These are phyloP conservation scores for Ypsolopha sequella DNA, from an alignment of 2,888 invertebrate genomes.

Conservation along the genomic window DNA sequence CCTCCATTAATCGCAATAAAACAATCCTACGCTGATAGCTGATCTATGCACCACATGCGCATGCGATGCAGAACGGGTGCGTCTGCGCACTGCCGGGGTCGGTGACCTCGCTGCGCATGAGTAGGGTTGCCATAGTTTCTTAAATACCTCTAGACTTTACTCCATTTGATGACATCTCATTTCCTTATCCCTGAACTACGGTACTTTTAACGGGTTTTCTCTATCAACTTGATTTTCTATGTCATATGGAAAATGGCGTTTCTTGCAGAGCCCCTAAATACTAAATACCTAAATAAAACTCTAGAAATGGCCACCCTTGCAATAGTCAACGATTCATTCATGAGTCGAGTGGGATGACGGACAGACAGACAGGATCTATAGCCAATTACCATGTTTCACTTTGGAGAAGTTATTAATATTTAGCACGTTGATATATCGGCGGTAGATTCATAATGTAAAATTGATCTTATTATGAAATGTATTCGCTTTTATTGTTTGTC, in stretches of 20 bases:
- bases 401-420: conserved; percentile 19
- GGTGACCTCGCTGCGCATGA: conserved; percentile 18
- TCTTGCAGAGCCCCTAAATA: no score
- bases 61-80: conserved; percentile 28
- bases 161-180: no score
- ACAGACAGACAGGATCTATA: conserved; percentile 18
- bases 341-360: conserved; percentile 34
- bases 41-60: conserved; percentile 26
- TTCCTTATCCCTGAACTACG: no score
- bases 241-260: no score
- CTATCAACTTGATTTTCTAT: no score
- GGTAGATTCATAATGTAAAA: background rate
- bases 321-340: conserved; percentile 25
- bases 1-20: background rate
- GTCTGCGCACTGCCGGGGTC: conserved; percentile 47
- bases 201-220: no score
- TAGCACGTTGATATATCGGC: conserved; percentile 11
- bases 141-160: no score
- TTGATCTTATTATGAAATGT: background rate
- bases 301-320: conserved; percentile 12
- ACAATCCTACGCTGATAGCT: conserved; percentile 38
- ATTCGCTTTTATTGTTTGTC: background rate
- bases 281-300: no score
- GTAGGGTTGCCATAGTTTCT: no score
- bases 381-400: conserved; percentile 31